Conservation (phyloP, 2,797 vertebrate species). For the Syngnathus acus region DNA sequence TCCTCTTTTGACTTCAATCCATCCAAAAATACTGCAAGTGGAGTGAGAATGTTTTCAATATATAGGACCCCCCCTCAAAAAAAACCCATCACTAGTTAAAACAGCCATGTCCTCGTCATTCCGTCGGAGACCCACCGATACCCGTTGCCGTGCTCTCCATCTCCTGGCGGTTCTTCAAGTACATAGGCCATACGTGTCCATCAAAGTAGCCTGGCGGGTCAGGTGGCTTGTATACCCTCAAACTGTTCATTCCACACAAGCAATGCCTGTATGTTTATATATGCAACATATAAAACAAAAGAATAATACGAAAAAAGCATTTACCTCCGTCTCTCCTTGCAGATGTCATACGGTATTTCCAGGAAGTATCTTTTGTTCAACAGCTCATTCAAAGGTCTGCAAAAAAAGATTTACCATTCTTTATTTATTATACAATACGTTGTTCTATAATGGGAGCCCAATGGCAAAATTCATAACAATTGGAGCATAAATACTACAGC, state of each 20-base stretch:
- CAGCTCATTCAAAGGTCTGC: slow-evolving; percentile 77
- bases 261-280: neutral
- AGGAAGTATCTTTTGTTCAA: slow-evolving; percentile 86
- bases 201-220: slow-evolving; percentile 86
- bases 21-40: slow-evolving; percentile 76
- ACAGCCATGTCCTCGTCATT: too few relatives aligned
- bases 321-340: slow-evolving; percentile 83
- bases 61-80: neutral
- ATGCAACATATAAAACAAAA: neutral
- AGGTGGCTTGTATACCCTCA: slow-evolving; percentile 79
- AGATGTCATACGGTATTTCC: slow-evolving; percentile 84
- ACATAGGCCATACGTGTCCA: slow-evolving; percentile 91
- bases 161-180: slow-evolving; percentile 77
- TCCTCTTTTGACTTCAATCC: slow-evolving; percentile 77
- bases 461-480: too few relatives aligned
- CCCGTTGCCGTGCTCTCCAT: slow-evolving; percentile 65
- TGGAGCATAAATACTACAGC: too few relatives aligned
- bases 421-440: neutral
- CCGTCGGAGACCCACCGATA: slow-evolving; percentile 63
- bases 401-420: neutral
- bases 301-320: slow-evolving; percentile 1
- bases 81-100: neutral
- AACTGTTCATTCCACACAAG: slow-evolving; percentile 53
- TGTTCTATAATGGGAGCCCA: neutral
- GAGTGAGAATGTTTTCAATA: neutral